phyloP scores from a whole-genome alignment of 2,888 invertebrate species.

The Xanthorhoe spadicearia region DNA sequence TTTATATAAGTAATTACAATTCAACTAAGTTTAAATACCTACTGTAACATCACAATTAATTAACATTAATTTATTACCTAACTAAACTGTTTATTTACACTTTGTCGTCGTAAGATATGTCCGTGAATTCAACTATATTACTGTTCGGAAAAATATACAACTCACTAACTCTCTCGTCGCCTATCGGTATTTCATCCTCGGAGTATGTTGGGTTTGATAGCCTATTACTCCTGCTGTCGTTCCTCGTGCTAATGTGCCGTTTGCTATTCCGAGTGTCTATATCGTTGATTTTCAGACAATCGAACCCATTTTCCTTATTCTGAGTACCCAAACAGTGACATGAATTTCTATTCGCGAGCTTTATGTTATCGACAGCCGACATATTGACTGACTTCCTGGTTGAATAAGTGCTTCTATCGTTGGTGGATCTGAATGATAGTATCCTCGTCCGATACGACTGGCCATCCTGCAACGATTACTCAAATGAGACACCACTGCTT shows the following conservation, averaged over 20 bases:
- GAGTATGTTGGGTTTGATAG: constrained; percentile 52
- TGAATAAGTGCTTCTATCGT: constrained; percentile 70
- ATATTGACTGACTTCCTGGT: constrained; percentile 70
- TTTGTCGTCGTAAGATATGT: constrained; percentile 75
- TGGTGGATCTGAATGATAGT: constrained; percentile 75
- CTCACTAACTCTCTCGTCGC: constrained; percentile 76
- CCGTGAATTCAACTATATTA: constrained; percentile 77
- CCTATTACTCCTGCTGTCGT: constrained; percentile 53
- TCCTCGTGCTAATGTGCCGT: constrained; percentile 47
- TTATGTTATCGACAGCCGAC: constrained; percentile 60
- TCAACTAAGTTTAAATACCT: constrained; percentile 7
- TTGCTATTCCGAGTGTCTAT: constrained; percentile 54
- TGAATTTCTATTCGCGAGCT: constrained; percentile 60
- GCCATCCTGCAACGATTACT: constrained; percentile 67
- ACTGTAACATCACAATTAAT: constrained; percentile 45
- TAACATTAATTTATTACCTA: constrained; percentile 8
- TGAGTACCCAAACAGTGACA: constrained; percentile 66
- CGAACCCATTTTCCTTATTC: constrained; percentile 64
- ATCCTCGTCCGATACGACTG: constrained; percentile 76
- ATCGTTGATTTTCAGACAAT: constrained; percentile 57
- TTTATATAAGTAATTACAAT: constrained; percentile 29
- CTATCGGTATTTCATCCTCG: constrained; percentile 60
- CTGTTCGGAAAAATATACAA: constrained; percentile 80
- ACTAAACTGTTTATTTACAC: constrained; percentile 60
- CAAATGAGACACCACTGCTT: constrained; percentile 1